Evolutionary conservation across 2,797 vertebrate genomes (phyloP).

Genomic region (Siniperca scherzeri): DNA sequence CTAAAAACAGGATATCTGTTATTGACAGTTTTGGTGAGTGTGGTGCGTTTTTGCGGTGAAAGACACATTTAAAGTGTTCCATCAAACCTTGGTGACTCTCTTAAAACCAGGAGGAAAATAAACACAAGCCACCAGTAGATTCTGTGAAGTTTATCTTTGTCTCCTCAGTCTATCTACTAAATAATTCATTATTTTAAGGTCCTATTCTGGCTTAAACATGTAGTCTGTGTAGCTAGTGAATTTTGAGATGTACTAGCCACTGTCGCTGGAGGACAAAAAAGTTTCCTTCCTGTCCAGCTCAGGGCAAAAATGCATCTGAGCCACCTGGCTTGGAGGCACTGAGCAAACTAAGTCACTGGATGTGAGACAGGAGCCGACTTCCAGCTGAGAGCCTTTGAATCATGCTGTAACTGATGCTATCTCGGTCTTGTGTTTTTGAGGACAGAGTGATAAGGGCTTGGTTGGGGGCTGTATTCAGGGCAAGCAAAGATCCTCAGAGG

Average conservation of each 20-base stretch:
- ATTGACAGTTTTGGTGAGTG: not conserved
- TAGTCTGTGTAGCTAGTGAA: not conserved
- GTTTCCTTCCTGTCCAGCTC: not conserved
- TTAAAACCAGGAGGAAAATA: slow-evolving; percentile 1
- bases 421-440: slow-evolving; percentile 64
- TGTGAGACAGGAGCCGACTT: slow-evolving; percentile 21
- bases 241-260: not conserved
- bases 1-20: not conserved
- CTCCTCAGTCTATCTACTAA: not conserved
- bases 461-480: slow-evolving; percentile 68
- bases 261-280: not conserved
- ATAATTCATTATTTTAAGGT: slow-evolving; percentile 12
- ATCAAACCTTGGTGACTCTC: not conserved
- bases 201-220: not conserved
- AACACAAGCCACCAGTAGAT: slow-evolving; percentile 1
- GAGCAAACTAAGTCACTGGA: slow-evolving; percentile 15
- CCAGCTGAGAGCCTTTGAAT: slow-evolving; percentile 50
- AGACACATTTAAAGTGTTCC: not conserved
- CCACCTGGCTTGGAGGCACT: slow-evolving; percentile 18
- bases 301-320: slow-evolving; percentile 13
- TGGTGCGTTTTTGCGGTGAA: not conserved
- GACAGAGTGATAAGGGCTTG: slow-evolving; percentile 57
- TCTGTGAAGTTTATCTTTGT: not conserved
- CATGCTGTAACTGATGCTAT: slow-evolving; percentile 37
- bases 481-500: slow-evolving; percentile 66